Evolutionary conservation across 2,797 vertebrate species (phyloP), one percentile per base, ranked within the genome.

Genomic region (Rallus crepitans): DNA sequence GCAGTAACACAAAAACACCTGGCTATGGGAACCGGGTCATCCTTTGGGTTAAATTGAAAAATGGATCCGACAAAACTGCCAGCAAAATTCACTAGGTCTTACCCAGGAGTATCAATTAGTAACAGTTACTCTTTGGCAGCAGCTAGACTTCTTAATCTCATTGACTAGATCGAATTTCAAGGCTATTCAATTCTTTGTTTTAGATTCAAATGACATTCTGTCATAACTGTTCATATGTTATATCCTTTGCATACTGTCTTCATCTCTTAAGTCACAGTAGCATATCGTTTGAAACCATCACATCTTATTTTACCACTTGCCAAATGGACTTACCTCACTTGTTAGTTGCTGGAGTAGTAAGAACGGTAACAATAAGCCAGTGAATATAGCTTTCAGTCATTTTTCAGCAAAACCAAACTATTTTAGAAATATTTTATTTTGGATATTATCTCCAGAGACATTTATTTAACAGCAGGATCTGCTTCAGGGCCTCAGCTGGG

Each of bases 41-140:
- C 77, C 72, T 64, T 71, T 71, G 70, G 53, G 72, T 95, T 94
- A 94, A 91, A 90, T 3, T 77, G 82, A 79, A 95, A 88, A 97
- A 91, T 9, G 16, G 65, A 87, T 81, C 56, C 82, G 89, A 92
- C 73, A 87, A 72, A 97, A 90, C 75, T 23, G 88, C 57, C 77
- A 91, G 63, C 35, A 87, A 73, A 95, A 97, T 90, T 83, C 78
- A 48, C 71, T 7, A 40, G 61, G 90, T 94, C 82, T 80, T 40
- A 89, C 60, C 87, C 84, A 93, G 88, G 89, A 93, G 70, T 96
- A 93, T 77, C 68, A 78, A 76, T 77, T 71, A 92, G 87, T 39
- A 96, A n/a, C 52, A 95, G 79, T 37, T 93, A 87, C 78, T 80
- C 91, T 80, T 91, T 90, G 94, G 93, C 95, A 97, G 91, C 83